Evolutionary conservation across 1,140 invertebrate species (phyloP).

Genomic region (Oscheius sp.): DNA sequence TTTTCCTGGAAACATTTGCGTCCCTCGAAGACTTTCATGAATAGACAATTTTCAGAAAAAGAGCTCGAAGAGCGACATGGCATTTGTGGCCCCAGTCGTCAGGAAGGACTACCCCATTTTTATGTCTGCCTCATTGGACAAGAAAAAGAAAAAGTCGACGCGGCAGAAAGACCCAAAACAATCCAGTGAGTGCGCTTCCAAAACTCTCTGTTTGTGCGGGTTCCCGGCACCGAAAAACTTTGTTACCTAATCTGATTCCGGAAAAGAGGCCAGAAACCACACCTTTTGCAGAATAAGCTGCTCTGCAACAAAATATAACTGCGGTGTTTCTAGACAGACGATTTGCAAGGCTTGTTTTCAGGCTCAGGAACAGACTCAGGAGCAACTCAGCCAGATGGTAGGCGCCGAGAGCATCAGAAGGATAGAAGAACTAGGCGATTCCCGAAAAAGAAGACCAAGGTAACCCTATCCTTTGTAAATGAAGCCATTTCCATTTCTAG

Average conservation of each 20-base stretch:
- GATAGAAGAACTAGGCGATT: constrained; percentile 7
- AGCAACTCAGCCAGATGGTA: background rate
- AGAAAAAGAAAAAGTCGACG: background rate
- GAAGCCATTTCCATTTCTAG: background rate
- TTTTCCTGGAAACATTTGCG: too few relatives aligned
- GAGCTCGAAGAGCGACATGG: background rate
- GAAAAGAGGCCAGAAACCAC: too few relatives aligned
- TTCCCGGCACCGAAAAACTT: too few relatives aligned
- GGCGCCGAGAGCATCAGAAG: constrained; percentile 9
- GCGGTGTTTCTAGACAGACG: too few relatives aligned
- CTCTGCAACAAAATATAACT: too few relatives aligned
- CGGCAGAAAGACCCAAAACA: background rate
- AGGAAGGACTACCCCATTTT: constrained; percentile 2
- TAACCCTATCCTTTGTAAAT: background rate
- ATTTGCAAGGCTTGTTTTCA: too few relatives aligned
- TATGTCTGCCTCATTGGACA: background rate
- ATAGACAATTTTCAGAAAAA: constrained; percentile 3
- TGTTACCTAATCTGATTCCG: too few relatives aligned
- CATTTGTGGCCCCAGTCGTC: background rate
- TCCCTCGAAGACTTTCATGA: too few relatives aligned
- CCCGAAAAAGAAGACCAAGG: constrained; percentile 2
- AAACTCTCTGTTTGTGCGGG: too few relatives aligned
- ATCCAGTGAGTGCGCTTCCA: background rate
- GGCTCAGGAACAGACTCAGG: background rate
- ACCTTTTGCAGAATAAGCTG: too few relatives aligned